Evolutionary conservation across 2,888 invertebrate species (phyloP), one percentile per base, ranked within the genome.

Genomic region (Myopa tessellatipennis): DNA sequence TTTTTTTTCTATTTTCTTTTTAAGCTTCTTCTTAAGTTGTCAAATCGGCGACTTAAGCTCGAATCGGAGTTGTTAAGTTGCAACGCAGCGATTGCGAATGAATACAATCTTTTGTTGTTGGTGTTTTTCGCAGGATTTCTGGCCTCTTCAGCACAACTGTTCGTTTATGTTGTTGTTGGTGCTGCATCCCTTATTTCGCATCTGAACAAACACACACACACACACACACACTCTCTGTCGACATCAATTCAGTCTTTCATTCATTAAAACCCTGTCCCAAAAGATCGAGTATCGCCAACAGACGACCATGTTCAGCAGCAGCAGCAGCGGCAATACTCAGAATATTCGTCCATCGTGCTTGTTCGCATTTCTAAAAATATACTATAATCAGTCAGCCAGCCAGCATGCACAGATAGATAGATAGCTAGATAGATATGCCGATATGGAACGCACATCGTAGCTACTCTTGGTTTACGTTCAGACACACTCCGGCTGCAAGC

Each of bases 391-490:
- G 38, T 38, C 65, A 65, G 12, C 18, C 61, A 63, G 34, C 61
- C 18, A 4, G 26, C 50, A 68, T 73, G 75, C 71, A 71, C 69
- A 73, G 72, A 73, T 74, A 68, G 63, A 61, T 38, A 8, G 12
- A 58, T 63, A 50, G 8, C 50, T 65, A 45, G 7, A 36, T 69
- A 78, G 77, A 77, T 78, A 79, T 77, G 77, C 79, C 76, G 78
- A 77, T 78, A 79, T 80, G 80, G 80, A 78, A 78, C 78, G 77
- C 74, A 80, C 79, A 80, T 80, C 79, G 79, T 75, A 81, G 78
- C 79, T 50, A 77, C 79, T 81, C 78, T 71, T 69, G 72, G 77
- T 78, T 71, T 77, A 67, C 77, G 77, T 67, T 45, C 75, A 36
- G 26, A 36, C 71, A 4, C 14, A 34, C 50, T 45, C 45, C 34